These are phyloP conservation scores for Pseudococcus viburni DNA, from an alignment of 2,888 invertebrate genomes.

Conservation along the genomic window DNA sequence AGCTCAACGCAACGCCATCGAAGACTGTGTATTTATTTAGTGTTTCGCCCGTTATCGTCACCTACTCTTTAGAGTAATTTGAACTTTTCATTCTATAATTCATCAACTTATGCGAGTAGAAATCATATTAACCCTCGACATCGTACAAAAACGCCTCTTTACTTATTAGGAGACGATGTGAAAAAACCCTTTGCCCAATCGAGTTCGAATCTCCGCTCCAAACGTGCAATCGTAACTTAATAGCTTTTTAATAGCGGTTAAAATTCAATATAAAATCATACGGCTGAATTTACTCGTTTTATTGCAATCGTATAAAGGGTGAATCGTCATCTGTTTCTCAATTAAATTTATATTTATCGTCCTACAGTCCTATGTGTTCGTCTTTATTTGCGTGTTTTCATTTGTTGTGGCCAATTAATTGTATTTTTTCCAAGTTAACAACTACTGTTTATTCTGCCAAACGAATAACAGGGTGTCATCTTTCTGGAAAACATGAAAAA, in stretches of 20 bases:
- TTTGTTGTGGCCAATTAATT: too few species aligned
- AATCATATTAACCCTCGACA: conserved; percentile 34
- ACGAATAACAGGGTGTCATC: too few species aligned
- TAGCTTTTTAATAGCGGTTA: conserved; percentile 55
- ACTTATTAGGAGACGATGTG: not conserved
- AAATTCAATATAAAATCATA: conserved; percentile 56
- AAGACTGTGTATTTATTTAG: too few species aligned
- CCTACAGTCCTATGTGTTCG: too few species aligned
- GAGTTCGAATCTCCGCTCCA: not conserved
- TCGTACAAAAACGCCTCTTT: not conserved
- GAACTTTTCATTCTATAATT: conserved; percentile 34
- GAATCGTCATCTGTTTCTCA: conserved; percentile 45
- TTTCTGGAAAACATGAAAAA: too few species aligned
- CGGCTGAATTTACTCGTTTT: conserved; percentile 53
- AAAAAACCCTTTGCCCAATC: not conserved
- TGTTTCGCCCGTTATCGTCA: not conserved
- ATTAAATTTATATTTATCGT: conserved; percentile 44
- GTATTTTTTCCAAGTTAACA: too few species aligned
- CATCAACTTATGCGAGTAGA: not conserved
- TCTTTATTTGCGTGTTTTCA: too few species aligned
- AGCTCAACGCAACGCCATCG: too few species aligned
- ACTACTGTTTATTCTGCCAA: too few species aligned
- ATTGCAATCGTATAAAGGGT: conserved; percentile 48
- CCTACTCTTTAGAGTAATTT: not conserved
- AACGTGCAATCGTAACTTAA: conserved; percentile 55